A percentile compares a stretch with the other conserved stretches of the same genome.
phyloP scores from a whole-genome alignment of 1,140 invertebrate species.

The Caerostris extrusa region DNA sequence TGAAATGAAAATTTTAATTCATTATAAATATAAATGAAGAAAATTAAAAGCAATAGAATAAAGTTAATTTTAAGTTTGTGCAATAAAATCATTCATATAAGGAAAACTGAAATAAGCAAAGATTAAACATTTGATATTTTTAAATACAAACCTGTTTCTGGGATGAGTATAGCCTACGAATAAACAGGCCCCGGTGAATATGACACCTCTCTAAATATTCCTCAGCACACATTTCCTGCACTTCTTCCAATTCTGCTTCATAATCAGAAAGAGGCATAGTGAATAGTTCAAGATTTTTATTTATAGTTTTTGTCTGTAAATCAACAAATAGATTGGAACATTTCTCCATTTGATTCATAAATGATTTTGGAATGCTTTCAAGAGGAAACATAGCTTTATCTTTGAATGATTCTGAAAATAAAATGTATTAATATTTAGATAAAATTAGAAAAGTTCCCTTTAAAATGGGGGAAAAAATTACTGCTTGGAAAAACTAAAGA shows the following conservation, averaged over 20 bases:
- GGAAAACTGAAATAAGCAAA: no score
- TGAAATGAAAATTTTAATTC: no score
- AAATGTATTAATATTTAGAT: conserved; percentile 16
- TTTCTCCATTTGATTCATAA: conserved; percentile 86
- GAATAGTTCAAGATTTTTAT: conserved; percentile 97
- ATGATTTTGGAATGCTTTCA: conserved; percentile 85
- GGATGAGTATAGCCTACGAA: background rate
- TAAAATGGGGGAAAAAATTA: no score
- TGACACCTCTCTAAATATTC: conserved; percentile 69
- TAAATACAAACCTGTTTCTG: conserved; percentile 47
- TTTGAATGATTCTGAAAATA: conserved; percentile 47
- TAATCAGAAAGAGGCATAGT: background rate
- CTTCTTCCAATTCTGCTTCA: background rate
- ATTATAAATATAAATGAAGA: no score
- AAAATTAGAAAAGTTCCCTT: background rate
- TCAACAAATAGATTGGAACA: conserved; percentile 82
- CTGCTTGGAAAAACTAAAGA: no score
- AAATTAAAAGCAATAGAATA: no score
- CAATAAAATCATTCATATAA: no score
- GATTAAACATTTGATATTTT: no score
- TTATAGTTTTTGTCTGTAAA: conserved; percentile 95
- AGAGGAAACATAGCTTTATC: conserved; percentile 84
- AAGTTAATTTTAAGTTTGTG: no score
- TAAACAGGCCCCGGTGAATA: background rate
- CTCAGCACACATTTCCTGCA: conserved; percentile 54